Evolutionary conservation across 2,888 invertebrate species (phyloP), one percentile per base, ranked within the genome.

Genomic region (Pachydiplax longipennis): DNA sequence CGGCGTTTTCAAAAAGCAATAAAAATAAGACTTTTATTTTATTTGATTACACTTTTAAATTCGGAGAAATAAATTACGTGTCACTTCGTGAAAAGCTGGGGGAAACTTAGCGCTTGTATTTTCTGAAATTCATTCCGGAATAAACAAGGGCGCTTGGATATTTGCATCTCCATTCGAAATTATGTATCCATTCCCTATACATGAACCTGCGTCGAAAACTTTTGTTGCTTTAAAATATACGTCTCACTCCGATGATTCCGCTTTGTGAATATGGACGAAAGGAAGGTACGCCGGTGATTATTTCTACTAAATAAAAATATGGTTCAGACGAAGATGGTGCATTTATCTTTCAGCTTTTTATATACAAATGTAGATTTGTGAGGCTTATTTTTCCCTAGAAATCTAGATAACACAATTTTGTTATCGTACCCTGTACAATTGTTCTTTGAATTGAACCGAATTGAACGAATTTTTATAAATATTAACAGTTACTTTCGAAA

Each of bases 21-120:
- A 73, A 73, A 73, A 73, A 12, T 25, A 31, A 73, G 31, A 2
- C 15, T 73, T 73, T 73, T 31, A 25, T 73, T 73, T 73, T 31
- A 73, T 73, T 73, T 73, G 73, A 73, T 73, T 73, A 73, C 73
- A 73, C 73, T 73, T 73, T 73, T 73, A 73, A 73, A 73, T 73
- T 25, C 31, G 73, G 73, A 73, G 25, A 73, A 73, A 25, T 73
- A 73, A 31, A 73, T 73, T 25, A 25, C 31, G 31, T 73, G 73
- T 73, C 73, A 73, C 73, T 31, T 73, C 73, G 25, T 73, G 25
- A 73, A 73, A 73, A 31, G 25, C 73, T 25, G 73, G 73, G 73
- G 15, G n/a, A 73, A 31, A 73, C 25, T 73, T 73, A 10, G 73
- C 2, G 73, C 73, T 25, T 73, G 73, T 25, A 31, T 73, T 73